Percentiles rank a stretch among this genome's conserved stretches.
Evolutionary conservation across 30 jellyfish, hydroid and myxozoan species (phyloP).

Genomic region (Turritopsis dohrnii): DNA sequence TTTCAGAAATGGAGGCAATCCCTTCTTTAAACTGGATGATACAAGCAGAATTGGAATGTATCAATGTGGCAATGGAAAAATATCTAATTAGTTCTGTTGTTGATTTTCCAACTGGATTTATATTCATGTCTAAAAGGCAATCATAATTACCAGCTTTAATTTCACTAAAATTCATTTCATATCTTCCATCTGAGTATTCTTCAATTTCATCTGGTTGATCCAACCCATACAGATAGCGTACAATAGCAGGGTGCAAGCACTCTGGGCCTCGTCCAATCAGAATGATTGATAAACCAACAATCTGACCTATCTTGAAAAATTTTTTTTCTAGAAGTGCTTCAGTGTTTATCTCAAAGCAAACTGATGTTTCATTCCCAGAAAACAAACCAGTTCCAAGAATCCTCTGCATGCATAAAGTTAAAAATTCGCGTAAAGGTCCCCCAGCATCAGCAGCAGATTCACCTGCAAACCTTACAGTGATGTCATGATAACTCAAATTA

Average conservation of each 20-base stretch:
- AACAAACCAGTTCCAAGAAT: neutral
- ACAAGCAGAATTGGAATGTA: neutral
- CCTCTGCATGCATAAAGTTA: slow-evolving; percentile 27
- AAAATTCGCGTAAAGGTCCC: no score
- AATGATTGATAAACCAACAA: slow-evolving; percentile 20
- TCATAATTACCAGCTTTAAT: slow-evolving; percentile 2
- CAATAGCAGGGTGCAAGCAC: slow-evolving; percentile 17
- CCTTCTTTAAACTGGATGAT: neutral
- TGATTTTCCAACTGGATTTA: neutral
- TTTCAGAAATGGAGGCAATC: neutral
- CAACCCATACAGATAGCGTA: neutral
- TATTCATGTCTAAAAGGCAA: neutral
- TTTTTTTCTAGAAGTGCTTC: slow-evolving; percentile 12
- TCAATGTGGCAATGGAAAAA: neutral
- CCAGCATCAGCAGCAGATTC: slow-evolving; percentile 38
- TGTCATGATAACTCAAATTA: neutral
- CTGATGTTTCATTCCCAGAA: neutral
- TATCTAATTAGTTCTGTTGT: neutral
- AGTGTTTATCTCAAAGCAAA: slow-evolving; percentile 15
- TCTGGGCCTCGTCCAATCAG: slow-evolving; percentile 35
- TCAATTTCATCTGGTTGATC: neutral
- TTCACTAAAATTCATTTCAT: neutral
- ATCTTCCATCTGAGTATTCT: no score
- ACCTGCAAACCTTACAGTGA: slow-evolving; percentile 21
- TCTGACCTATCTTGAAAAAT: slow-evolving; percentile 16